Evolutionary conservation across 1,140 invertebrate species (phyloP).

Genomic region (Cryptotermes secundus): DNA sequence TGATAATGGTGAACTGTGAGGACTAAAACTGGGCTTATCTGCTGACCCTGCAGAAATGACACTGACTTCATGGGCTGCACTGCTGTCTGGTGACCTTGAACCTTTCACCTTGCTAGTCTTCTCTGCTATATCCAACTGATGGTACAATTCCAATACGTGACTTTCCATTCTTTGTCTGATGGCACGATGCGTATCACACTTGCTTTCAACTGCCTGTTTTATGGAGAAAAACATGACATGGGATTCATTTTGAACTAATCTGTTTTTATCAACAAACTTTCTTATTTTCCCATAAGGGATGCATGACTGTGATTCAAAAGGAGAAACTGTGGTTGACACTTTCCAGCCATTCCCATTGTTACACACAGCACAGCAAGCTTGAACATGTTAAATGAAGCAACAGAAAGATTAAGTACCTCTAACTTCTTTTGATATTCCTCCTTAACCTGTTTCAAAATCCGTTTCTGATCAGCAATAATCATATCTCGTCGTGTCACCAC

Average conservation of each 20-base stretch:
- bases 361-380: not conserved
- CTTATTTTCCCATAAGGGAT: too few relatives aligned
- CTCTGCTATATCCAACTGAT: slow-evolving; percentile 51
- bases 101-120: slow-evolving; percentile 5
- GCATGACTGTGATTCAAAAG: too few relatives aligned
- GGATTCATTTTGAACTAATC: too few relatives aligned
- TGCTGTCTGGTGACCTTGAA: slow-evolving; percentile 23
- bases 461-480: slow-evolving; percentile 53
- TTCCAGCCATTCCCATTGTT: too few relatives aligned
- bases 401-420: slow-evolving; percentile 44
- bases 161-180: slow-evolving; percentile 67
- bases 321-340: too few relatives aligned
- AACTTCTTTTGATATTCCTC: slow-evolving; percentile 56
- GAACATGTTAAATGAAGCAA: not conserved
- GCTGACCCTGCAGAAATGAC: slow-evolving; percentile 12
- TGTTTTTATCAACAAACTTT: too few relatives aligned
- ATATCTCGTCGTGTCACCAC: slow-evolving; percentile 51
- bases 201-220: slow-evolving; percentile 63
- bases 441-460: slow-evolving; percentile 51
- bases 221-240: not conserved
- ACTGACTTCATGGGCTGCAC: slow-evolving; percentile 16
- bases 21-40: slow-evolving; percentile 27
- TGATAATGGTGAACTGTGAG: slow-evolving; percentile 34
- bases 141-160: slow-evolving; percentile 62
- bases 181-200: slow-evolving; percentile 66